A percentile compares a stretch with the other conserved stretches of the same genome.
Evolutionary conservation across 1,140 invertebrate genomes (phyloP).

Genomic region (Temnothorax curvispinosus): DNA sequence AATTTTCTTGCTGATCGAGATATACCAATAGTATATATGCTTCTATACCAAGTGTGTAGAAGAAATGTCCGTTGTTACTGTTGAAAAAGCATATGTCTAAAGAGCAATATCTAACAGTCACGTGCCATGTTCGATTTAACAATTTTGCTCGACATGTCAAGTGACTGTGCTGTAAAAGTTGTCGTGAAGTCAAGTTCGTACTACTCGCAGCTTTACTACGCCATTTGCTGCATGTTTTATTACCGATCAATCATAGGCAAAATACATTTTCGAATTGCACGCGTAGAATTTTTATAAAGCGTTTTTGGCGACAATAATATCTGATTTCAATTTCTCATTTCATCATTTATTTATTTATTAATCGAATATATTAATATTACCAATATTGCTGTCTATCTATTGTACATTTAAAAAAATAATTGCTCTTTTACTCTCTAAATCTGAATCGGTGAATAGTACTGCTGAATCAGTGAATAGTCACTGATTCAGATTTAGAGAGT

Average conservation of each 20-base stretch:
- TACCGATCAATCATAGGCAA: background rate
- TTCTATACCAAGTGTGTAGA: background rate
- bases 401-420: background rate
- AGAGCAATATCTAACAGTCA: background rate
- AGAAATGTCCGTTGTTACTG: background rate
- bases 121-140: slow-evolving; percentile 14
- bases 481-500: no score
- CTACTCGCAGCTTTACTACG: slow-evolving; percentile 2
- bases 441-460: no score
- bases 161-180: background rate
- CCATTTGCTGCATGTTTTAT: background rate
- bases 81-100: background rate
- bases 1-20: background rate
- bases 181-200: slow-evolving; percentile 2
- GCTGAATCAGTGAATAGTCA: no score
- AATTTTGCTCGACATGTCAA: background rate
- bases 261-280: background rate
- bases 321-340: background rate
- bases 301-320: background rate
- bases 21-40: background rate
- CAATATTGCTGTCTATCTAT: background rate
- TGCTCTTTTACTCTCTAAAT: background rate
- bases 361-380: background rate
- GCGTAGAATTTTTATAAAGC: background rate
- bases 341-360: background rate